Evolutionary conservation across 2,797 vertebrate species (phyloP), one percentile per base, ranked within the genome.

Genomic region (Hyperoplus immaculatus): DNA sequence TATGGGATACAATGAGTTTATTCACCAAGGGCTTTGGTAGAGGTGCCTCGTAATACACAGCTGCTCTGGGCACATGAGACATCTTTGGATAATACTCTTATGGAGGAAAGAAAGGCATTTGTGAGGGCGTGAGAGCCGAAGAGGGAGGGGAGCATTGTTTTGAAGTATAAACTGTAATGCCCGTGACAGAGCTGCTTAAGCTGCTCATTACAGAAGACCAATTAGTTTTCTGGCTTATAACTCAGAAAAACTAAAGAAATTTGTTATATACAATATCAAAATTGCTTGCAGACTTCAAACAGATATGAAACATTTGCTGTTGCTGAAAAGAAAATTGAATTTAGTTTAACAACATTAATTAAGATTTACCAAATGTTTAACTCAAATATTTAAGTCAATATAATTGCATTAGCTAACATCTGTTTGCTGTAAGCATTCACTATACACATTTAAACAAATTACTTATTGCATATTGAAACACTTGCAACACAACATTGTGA

Each of bases 31-130:
- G 46, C 60, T 65, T 69, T 62, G 46, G n/a, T 4, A 59, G 58
- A 84, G 46, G 29, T 61, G 29, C 29, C 49, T 64, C 29, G 50
- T 82, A 65, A 80, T 65, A 59, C 61, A 80, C 21, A 56, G 53
- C 53, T 76, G 80, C 66, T 81, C 21, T 77, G 65, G 86, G 84
- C 92, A 89, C 69, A 82, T 93, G 92, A 92, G 84, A 90, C 89
- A 89, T 94, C 84, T 92, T 90, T 89, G 82, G 83, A 47, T 95
- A 95, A 95, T 92, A 88, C 91, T 92, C 93, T 95, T 95, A 95
- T 18, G 58, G 82, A 92, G 90, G 83, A 91, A 93, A 89, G 88
- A 87, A 87, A 90, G 89, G 86, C 73, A 92, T 91, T 92, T 92
- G 77, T 75, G 78, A 85, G 55, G 68, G 78, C 65, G 65, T 54